Conservation (phyloP, 1,140 invertebrate species). For the Lordiphosa mommai region DNA sequence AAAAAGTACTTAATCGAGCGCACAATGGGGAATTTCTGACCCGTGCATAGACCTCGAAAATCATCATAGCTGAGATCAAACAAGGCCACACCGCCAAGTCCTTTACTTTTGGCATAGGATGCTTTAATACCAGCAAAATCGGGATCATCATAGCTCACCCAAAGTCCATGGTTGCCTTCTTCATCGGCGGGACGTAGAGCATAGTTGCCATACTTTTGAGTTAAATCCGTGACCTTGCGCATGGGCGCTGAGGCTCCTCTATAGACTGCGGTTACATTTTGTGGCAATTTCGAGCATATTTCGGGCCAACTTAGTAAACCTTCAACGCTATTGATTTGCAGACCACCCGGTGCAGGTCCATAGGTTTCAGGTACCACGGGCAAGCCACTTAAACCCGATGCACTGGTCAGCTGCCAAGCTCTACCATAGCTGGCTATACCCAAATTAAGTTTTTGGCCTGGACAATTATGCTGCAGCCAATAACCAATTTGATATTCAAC, state of each 20-base stretch:
- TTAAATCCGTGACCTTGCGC: slow-evolving; percentile 86
- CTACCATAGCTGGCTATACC: slow-evolving; percentile 91
- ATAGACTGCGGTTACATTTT: slow-evolving; percentile 80
- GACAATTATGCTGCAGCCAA: slow-evolving; percentile 84
- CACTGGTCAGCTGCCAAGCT: slow-evolving; percentile 88
- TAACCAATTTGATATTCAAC: slow-evolving; percentile 83
- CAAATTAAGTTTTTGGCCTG: slow-evolving; percentile 87
- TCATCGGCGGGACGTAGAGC: slow-evolving; percentile 86
- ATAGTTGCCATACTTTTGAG: slow-evolving; percentile 88
- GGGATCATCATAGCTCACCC: slow-evolving; percentile 94
- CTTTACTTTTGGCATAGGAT: slow-evolving; percentile 85
- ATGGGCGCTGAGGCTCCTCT: slow-evolving; percentile 83
- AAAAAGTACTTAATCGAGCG: slow-evolving; percentile 81
- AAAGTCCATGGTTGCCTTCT: slow-evolving; percentile 86
- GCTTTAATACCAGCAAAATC: slow-evolving; percentile 91
- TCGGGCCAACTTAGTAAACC: slow-evolving; percentile 85
- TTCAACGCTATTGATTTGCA: slow-evolving; percentile 82
- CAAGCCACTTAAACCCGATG: slow-evolving; percentile 87
- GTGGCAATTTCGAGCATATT: slow-evolving; percentile 81
- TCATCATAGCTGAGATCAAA: slow-evolving; percentile 91
- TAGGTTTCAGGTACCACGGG: slow-evolving; percentile 85
- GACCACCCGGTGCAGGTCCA: slow-evolving; percentile 83
- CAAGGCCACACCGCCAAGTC: slow-evolving; percentile 89
- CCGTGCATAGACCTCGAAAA: slow-evolving; percentile 88
- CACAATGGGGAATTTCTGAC: slow-evolving; percentile 87